Conservation (phyloP, 2,888 invertebrate genomes). For the Yponomeuta cagnagella region DNA sequence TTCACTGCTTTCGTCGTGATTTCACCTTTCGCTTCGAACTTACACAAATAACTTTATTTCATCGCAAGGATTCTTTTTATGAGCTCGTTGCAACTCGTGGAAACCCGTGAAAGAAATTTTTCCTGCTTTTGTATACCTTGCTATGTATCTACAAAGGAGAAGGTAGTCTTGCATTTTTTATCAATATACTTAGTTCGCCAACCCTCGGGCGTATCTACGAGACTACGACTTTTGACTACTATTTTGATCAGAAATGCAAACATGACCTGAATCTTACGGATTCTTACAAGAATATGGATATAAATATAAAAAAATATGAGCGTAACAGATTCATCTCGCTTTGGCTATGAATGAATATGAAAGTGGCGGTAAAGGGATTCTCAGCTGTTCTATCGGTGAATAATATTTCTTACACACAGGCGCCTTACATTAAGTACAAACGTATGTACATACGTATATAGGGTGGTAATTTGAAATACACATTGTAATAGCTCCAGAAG, state of each 20-base stretch:
- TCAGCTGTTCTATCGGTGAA: conserved; percentile 27
- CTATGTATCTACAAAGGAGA: background rate
- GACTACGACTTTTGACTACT: too few species aligned
- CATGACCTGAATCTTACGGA: too few species aligned
- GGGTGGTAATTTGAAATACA: too few species aligned
- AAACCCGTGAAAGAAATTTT: too few species aligned
- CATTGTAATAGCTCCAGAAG: too few species aligned
- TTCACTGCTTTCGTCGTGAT: background rate
- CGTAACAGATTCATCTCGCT: conserved; percentile 25
- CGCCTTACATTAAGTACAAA: background rate
- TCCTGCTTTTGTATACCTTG: too few species aligned
- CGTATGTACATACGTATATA: background rate
- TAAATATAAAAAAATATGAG: background rate
- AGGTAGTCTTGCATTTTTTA: background rate
- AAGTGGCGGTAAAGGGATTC: conserved; percentile 24
- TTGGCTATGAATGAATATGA: conserved; percentile 32
- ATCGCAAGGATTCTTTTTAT: background rate
- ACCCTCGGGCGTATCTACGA: too few species aligned
- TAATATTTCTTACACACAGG: conserved; percentile 23
- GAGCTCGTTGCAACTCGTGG: background rate
- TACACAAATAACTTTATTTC: background rate
- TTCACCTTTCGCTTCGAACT: background rate
- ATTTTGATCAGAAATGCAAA: too few species aligned
- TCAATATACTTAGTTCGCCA: background rate
- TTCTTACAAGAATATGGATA: background rate